Base-by-base conservation (phyloP, 1,140 invertebrate species). In the Zaprionus africanus region DNA sequence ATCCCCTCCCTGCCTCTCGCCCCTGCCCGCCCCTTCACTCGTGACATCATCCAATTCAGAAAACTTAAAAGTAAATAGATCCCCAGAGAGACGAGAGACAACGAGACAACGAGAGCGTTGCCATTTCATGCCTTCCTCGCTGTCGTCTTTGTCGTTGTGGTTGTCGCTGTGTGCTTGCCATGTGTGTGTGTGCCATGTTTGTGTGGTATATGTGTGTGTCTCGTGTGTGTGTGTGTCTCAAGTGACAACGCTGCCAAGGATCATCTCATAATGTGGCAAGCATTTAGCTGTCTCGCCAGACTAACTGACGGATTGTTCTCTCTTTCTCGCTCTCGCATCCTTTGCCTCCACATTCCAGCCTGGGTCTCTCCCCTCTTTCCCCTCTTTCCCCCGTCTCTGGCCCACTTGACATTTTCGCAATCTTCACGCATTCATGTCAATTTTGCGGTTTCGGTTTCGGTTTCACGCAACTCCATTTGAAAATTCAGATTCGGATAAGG, bases 1-100 rank as follows among this genome's bases (percentile, higher is more conserved):
- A 17, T 34, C 2, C 9, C 24, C 11, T 28, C 49, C 46, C 51
- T n/a, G 24, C 43, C 22, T 22, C 38, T n/a, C 41, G 31, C 57
- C n/a, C 31, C 38, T 34, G 15, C 59, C 41, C 41, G 57, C 36
- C 54, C 15, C 36, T 15, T n/a, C 31, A 38, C 58, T 81, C 69
- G 84, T 90, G 84, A 88, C 85, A 85, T 88, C 85, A 88, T 90
- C 85, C 84, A 90, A 90, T 88, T 90, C 43, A 90, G 68, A 71
- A 88, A 90, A 88, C 85, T 88, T 88, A 85, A 88, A 88, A 88
- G 85, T 90, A 88, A 88, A 88, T 88, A 88, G 85, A 88, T 88
- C 85, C 85, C 85, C 66, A 88, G 85, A 88, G 81, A 88, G 46
- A 51, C 11, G 4, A 66, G 78, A 72, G 81, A 43, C 41, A 7